A percentile compares a stretch with the other conserved stretches of the same genome.
phyloP scores from a whole-genome alignment of 2,797 vertebrate genomes.

The Rhinoraja longicauda region DNA sequence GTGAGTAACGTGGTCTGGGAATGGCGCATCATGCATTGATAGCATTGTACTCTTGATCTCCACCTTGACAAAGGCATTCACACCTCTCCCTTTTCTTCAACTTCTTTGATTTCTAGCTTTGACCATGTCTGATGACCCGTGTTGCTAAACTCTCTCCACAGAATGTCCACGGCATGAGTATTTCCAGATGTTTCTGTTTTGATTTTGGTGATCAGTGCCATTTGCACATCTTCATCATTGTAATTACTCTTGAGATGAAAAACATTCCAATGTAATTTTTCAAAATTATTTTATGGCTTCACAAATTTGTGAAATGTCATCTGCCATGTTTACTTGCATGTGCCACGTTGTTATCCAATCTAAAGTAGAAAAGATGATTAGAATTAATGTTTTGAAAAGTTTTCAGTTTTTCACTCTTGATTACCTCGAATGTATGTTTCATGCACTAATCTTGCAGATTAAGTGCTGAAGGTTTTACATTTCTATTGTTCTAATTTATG shows the following conservation, averaged over 20 bases:
- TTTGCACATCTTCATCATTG: neutral
- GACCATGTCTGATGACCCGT: too few relatives aligned
- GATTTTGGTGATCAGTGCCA: neutral
- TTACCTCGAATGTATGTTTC: neutral
- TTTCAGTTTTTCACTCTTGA: too few relatives aligned
- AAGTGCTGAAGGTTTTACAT: constrained; percentile 39
- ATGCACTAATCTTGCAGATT: too few relatives aligned
- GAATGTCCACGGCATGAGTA: too few relatives aligned
- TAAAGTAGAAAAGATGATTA: neutral
- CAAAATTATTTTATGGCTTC: neutral
- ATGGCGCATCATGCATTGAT: too few relatives aligned
- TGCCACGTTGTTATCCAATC: neutral
- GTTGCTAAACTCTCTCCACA: too few relatives aligned
- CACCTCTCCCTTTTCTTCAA: too few relatives aligned
- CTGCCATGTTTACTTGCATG: neutral
- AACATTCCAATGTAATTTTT: neutral
- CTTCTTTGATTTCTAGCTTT: too few relatives aligned
- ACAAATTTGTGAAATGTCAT: neutral
- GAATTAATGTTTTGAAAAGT: neutral
- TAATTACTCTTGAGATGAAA: neutral
- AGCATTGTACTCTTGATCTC: too few relatives aligned
- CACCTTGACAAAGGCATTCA: too few relatives aligned
- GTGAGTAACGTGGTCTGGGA: too few relatives aligned
- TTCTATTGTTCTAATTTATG: neutral
- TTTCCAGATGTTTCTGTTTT: too few relatives aligned